Percentiles rank a stretch among this genome's conserved stretches.
These are phyloP conservation scores for Mus pahari DNA, from an alignment of 2,113 vertebrate species.

Conservation along the genomic window DNA sequence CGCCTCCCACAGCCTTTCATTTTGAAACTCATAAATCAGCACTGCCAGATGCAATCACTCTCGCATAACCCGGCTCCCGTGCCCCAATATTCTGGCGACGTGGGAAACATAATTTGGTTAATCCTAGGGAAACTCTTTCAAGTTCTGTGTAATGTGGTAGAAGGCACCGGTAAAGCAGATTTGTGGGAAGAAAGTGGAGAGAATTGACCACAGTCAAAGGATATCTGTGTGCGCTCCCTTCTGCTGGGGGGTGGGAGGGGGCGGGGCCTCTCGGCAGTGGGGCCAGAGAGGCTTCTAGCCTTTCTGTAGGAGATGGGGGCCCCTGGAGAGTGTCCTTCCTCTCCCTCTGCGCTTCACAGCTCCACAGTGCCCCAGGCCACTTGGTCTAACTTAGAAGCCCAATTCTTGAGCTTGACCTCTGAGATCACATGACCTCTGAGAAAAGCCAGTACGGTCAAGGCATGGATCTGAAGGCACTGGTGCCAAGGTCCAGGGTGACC, in stretches of 20 bases:
- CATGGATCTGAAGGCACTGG: neutral
- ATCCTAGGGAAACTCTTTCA: neutral
- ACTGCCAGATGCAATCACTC: neutral
- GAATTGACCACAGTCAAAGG: neutral
- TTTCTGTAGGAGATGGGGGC: neutral
- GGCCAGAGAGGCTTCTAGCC: neutral
- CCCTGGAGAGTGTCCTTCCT: neutral
- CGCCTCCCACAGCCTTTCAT: neutral
- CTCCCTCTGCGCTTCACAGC: fast-evolving
- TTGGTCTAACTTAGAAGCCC: neutral
- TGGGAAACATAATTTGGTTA: neutral
- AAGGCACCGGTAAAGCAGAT: neutral
- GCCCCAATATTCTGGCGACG: neutral
- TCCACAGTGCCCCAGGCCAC: neutral
- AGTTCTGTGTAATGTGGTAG: neutral
- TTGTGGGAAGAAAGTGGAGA: neutral
- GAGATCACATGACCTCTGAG: neutral
- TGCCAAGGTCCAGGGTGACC: neutral
- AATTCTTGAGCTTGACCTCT: neutral
- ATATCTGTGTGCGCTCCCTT: neutral
- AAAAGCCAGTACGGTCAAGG: neutral
- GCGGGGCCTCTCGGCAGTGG: neutral
- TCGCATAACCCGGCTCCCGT: neutral
- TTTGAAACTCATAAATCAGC: neutral
- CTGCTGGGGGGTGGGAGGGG: neutral